A percentile compares a stretch with the other conserved stretches of the same genome.
Evolutionary conservation across 1,140 invertebrate genomes (phyloP).

Genomic region (Procambarus clarkii): DNA sequence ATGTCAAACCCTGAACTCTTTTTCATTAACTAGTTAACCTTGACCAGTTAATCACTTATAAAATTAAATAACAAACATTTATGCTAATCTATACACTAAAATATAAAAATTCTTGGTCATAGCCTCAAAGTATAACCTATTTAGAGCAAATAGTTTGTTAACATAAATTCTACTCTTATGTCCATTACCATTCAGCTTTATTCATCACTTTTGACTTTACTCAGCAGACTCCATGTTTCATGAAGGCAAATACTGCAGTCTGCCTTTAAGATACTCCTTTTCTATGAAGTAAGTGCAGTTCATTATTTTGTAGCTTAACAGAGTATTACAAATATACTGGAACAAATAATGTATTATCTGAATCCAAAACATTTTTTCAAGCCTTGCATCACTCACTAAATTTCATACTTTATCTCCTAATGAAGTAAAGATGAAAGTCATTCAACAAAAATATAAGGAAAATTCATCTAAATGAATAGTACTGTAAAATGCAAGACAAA

Average conservation of each 20-base stretch:
- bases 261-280: no score
- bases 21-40: not conserved
- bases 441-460: not conserved
- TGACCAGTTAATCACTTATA: conserved; percentile 23
- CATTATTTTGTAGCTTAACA: no score
- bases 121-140: conserved; percentile 47
- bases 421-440: not conserved
- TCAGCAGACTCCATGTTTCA: no score
- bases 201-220: no score
- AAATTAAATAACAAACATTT: conserved; percentile 57
- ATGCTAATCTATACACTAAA: conserved; percentile 36
- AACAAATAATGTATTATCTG: no score
- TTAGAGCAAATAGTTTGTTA: conserved; percentile 8
- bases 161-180: not conserved
- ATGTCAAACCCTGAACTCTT: conserved; percentile 20
- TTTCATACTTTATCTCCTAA: no score
- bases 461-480: not conserved
- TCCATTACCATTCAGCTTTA: not conserved
- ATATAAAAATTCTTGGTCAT: conserved; percentile 61
- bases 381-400: no score
- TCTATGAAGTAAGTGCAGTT: no score
- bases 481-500: not conserved
- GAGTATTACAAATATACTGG: no score
- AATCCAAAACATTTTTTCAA: no score
- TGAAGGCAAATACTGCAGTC: not conserved